Conservation (phyloP, 2,888 invertebrate genomes). For the Punctoribates punctum region DNA sequence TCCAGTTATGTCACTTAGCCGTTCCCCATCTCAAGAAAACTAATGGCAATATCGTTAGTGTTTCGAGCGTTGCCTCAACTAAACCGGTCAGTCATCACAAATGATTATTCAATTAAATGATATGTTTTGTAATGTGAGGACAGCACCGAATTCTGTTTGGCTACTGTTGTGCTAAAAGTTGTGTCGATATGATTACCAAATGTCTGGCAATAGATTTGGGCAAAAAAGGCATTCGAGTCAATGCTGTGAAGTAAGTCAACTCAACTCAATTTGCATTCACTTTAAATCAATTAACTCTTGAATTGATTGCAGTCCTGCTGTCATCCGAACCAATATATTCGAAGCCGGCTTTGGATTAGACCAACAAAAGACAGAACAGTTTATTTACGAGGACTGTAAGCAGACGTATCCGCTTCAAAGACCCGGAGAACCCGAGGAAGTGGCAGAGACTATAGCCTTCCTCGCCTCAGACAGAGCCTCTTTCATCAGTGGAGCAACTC, state of each 20-base stretch:
- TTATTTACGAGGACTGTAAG: slow-evolving; percentile 53
- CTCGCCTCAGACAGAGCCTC: slow-evolving; percentile 33
- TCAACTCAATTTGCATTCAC: too few species aligned
- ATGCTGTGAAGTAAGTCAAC: slow-evolving; percentile 3
- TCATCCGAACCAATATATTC: slow-evolving; percentile 17
- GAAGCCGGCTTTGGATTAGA: neutral
- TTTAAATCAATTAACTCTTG: too few species aligned
- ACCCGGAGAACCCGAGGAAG: slow-evolving; percentile 33
- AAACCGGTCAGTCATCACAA: slow-evolving; percentile 10
- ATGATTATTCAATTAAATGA: neutral
- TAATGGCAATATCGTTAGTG: slow-evolving; percentile 83
- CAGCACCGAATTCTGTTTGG: neutral
- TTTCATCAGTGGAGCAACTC: slow-evolving; percentile 24
- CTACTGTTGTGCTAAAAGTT: slow-evolving; percentile 18
- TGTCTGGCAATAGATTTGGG: slow-evolving; percentile 35
- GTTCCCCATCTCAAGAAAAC: slow-evolving; percentile 72
- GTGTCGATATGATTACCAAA: slow-evolving; percentile 10
- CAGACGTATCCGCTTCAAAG: neutral
- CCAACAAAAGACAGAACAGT: neutral
- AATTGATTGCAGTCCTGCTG: neutral
- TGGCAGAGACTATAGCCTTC: slow-evolving; percentile 31
- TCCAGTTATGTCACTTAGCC: slow-evolving; percentile 71
- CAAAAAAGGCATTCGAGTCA: neutral
- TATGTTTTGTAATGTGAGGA: too few species aligned
- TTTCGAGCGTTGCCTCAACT: slow-evolving; percentile 60